These are phyloP conservation scores for Philaenus spumarius DNA, from an alignment of 1,140 invertebrate species.

Conservation along the genomic window DNA sequence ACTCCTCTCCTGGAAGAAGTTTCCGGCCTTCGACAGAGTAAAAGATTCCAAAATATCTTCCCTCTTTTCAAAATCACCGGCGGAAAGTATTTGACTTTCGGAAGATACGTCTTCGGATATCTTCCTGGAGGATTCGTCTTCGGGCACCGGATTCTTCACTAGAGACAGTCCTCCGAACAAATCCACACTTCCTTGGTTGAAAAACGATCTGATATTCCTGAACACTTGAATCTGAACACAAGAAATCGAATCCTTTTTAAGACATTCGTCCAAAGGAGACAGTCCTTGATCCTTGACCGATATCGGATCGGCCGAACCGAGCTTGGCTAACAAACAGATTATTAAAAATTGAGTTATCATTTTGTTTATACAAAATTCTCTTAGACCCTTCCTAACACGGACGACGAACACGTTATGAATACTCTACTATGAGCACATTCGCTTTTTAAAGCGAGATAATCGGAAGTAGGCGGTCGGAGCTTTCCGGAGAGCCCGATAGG, in stretches of 20 bases:
- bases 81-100: slow-evolving; percentile 44
- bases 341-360: slow-evolving; percentile 2
- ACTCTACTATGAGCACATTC: not conserved
- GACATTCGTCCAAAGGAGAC: slow-evolving; percentile 43
- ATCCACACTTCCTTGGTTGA: slow-evolving; percentile 50
- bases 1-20: slow-evolving; percentile 52
- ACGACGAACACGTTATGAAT: not conserved
- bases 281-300: slow-evolving; percentile 23
- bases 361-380: not conserved
- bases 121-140: slow-evolving; percentile 6
- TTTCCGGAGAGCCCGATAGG: not conserved
- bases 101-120: slow-evolving; percentile 36
- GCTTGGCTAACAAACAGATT: slow-evolving; percentile 23
- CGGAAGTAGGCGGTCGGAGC: not conserved
- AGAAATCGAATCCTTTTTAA: slow-evolving; percentile 56
- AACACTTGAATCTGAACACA: slow-evolving; percentile 56
- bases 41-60: slow-evolving; percentile 53
- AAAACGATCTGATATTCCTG: slow-evolving; percentile 52
- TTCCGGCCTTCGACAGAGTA: slow-evolving; percentile 45
- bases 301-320: slow-evolving; percentile 29
- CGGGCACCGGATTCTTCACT: slow-evolving; percentile 38
- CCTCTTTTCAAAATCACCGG: slow-evolving; percentile 44
- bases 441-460: slow-evolving; percentile 12
- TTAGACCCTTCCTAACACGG: not conserved
- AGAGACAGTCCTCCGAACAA: slow-evolving; percentile 50